Evolutionary conservation across 2,888 invertebrate species (phyloP), one percentile per base, ranked within the genome.

Genomic region (Temnothorax rugatulus): DNA sequence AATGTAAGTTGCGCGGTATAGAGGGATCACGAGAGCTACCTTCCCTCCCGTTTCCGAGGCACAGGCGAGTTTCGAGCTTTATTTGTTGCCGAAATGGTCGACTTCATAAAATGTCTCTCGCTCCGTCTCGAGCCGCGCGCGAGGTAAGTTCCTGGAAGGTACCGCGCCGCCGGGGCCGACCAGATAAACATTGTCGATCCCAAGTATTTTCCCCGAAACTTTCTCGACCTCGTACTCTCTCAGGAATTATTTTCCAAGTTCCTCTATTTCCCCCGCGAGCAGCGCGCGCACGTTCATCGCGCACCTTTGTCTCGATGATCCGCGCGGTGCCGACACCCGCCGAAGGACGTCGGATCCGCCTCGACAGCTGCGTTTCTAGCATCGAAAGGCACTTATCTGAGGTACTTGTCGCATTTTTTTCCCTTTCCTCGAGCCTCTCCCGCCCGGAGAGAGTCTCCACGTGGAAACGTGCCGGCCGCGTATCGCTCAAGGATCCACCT

Each of bases 401-500:
- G 21, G 34, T 50, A 68, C 66, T 66, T 66, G 66, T 44, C 66
- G 66, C 66, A 21, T 75, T 50, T 38, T 63, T 63, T 15, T 21
- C 2, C 25, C 4, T 61, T 34, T 13, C 9, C 7, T 61, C 44
- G 34, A 34, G 34, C 4, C 34, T 34, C 34, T 7, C 34, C 34
- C 34, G 34, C 38, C 9, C 18, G 25, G 44, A 9, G 44, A 9
- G 44, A 2, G 11, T 4, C 41, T 61, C 59, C 34, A 7, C 15
- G 59, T 34, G 47, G 15, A 61, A 8, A 61, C n/a, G 61, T 63
- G 15, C 8, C 18, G 21, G 4, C n/a, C 21, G 13, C 50, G 44
- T 50, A 41, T 38, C 50, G 34, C 25, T 8, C 77, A 68, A 77
- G 68, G 68, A 68, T 77, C 54, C 41, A 11, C 77, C 77, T 68